Percentiles rank a stretch among this genome's conserved stretches.
phyloP scores from a whole-genome alignment of 2,113 vertebrate genomes.

The Chinchilla lanigera region DNA sequence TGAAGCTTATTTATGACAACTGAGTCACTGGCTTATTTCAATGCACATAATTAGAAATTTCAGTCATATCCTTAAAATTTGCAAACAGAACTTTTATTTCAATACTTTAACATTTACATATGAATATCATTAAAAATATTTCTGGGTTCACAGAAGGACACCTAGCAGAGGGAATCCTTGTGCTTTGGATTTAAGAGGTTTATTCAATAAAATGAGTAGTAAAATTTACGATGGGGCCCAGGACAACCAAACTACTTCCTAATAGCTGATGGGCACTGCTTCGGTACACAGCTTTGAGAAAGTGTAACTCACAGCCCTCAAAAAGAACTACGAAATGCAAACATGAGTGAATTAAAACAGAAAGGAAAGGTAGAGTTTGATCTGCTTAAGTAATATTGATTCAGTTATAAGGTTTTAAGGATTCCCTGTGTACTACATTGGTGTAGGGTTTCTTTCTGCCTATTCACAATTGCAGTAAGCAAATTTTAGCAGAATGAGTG shows the following conservation, averaged over 20 bases:
- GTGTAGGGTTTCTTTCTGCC: background rate
- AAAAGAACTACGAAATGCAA: background rate
- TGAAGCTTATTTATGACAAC: background rate
- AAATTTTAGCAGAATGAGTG: background rate
- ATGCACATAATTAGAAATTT: background rate
- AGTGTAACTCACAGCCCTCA: background rate
- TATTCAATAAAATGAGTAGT: background rate
- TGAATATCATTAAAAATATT: background rate
- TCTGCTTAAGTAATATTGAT: background rate
- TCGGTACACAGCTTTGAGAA: background rate
- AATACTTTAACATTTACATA: background rate
- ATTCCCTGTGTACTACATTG: background rate
- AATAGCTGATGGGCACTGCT: background rate
- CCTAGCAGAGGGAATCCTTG: background rate
- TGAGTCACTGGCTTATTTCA: slow-evolving; percentile 28
- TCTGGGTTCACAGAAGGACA: background rate
- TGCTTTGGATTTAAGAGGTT: background rate
- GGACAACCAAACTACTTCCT: background rate
- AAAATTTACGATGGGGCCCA: background rate
- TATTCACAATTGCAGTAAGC: background rate
- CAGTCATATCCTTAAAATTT: background rate
- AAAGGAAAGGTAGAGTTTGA: background rate
- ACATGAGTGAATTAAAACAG: background rate
- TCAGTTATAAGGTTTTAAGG: background rate
- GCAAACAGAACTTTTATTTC: background rate